These are phyloP conservation scores for Tinea pellionella DNA, from an alignment of 2,888 invertebrate genomes.

Conservation along the genomic window DNA sequence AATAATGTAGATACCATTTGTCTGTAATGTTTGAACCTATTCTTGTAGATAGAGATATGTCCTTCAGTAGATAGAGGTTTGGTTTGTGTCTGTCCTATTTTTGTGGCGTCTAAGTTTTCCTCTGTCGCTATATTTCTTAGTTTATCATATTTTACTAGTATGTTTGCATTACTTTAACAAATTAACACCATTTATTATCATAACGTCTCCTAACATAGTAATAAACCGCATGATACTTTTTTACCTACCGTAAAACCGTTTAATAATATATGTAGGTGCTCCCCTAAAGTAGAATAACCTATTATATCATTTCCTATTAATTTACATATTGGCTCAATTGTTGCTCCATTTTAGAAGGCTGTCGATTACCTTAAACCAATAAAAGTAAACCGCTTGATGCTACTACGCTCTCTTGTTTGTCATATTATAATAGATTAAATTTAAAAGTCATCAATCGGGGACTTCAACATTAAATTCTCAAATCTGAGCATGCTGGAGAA, in stretches of 20 bases:
- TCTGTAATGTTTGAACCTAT: constrained; percentile 32
- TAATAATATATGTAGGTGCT: not conserved
- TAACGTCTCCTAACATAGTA: not conserved
- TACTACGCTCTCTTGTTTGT: constrained; percentile 47
- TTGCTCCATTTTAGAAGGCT: constrained; percentile 49
- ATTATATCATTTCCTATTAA: constrained; percentile 29
- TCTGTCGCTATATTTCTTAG: constrained; percentile 18
- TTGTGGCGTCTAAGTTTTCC: constrained; percentile 33
- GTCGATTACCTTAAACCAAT: constrained; percentile 23
- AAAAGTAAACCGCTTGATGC: constrained; percentile 38
- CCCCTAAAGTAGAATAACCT: constrained; percentile 7
- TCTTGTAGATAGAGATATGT: constrained; percentile 41
- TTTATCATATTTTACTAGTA: not conserved
- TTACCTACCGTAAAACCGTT: not conserved
- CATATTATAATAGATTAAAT: constrained; percentile 19
- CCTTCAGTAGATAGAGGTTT: constrained; percentile 34
- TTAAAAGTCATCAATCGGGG: not conserved
- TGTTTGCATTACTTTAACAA: not conserved
- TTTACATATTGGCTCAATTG: constrained; percentile 64
- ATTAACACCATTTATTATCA: not conserved
- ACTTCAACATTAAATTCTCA: constrained; percentile 22
- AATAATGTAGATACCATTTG: constrained; percentile 46
- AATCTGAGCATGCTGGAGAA: constrained; percentile 51
- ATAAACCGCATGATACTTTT: not conserved
- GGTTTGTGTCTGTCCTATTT: constrained; percentile 34